phyloP scores from a whole-genome alignment of 2,113 vertebrate species.

The Machaerirhynchus nigripectus region DNA sequence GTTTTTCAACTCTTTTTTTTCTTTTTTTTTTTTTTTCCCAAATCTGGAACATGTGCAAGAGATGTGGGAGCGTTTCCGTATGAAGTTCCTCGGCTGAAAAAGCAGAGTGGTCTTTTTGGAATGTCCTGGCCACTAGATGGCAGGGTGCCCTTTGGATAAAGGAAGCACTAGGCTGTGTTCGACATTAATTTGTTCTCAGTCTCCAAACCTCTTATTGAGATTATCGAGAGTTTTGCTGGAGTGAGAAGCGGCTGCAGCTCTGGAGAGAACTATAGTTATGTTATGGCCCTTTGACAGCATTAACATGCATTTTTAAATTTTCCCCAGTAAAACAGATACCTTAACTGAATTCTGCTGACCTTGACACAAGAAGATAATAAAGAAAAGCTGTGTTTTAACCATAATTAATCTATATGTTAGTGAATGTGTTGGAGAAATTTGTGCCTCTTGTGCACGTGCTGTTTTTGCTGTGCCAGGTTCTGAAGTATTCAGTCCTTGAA shows the following conservation, averaged over 20 bases:
- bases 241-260: background rate
- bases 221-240: background rate
- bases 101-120: background rate
- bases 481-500: background rate
- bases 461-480: background rate
- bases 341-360: background rate
- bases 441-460: background rate
- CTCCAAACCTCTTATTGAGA: background rate
- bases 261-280: background rate
- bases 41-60: background rate
- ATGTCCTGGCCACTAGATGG: conserved; percentile 67
- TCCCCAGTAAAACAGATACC: background rate
- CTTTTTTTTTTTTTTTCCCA: background rate
- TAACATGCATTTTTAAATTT: background rate
- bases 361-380: background rate
- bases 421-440: background rate
- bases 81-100: background rate
- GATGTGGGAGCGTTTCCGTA: background rate
- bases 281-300: background rate
- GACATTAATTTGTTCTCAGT: background rate
- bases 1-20: background rate
- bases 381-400: background rate
- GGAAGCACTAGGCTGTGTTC: background rate
- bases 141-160: conserved; percentile 42
- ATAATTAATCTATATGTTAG: background rate